phyloP scores from a whole-genome alignment of 1,140 invertebrate species.

The Leptopilina boulardi region DNA sequence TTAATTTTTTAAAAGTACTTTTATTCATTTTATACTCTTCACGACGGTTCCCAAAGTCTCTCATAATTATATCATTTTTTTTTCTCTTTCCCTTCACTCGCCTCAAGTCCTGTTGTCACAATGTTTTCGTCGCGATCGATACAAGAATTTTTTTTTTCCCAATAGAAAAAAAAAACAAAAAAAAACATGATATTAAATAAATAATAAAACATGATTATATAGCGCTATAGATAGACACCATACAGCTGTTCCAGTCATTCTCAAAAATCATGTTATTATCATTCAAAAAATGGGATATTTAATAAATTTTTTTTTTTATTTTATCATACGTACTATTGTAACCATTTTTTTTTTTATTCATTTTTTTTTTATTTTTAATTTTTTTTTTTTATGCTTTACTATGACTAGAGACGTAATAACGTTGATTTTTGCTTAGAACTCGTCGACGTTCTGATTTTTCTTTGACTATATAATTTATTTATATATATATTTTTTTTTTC shows the following conservation, averaged over 20 bases:
- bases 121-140: slow-evolving; percentile 46
- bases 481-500: slow-evolving; percentile 49
- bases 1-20: slow-evolving; percentile 62
- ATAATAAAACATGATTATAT: slow-evolving; percentile 16
- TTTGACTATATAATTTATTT: slow-evolving; percentile 33
- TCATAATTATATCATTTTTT: slow-evolving; percentile 51
- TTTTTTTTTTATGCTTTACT: slow-evolving; percentile 44
- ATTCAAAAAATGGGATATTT: slow-evolving; percentile 33
- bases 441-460: slow-evolving; percentile 40
- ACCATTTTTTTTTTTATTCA: slow-evolving; percentile 47
- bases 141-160: slow-evolving; percentile 34
- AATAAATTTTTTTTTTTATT: slow-evolving; percentile 5
- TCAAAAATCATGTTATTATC: neutral
- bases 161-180: neutral
- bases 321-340: slow-evolving; percentile 42
- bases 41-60: slow-evolving; percentile 55
- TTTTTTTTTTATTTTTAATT: neutral
- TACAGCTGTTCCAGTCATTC: slow-evolving; percentile 18
- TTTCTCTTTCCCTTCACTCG: slow-evolving; percentile 47
- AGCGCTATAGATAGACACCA: slow-evolving; percentile 13
- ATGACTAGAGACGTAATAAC: slow-evolving; percentile 69
- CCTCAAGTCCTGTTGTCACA: slow-evolving; percentile 38
- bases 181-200: neutral
- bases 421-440: slow-evolving; percentile 54
- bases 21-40: slow-evolving; percentile 65